Base-by-base conservation (phyloP, 2,888 invertebrate genomes). In the Limnephilus lunatus region DNA sequence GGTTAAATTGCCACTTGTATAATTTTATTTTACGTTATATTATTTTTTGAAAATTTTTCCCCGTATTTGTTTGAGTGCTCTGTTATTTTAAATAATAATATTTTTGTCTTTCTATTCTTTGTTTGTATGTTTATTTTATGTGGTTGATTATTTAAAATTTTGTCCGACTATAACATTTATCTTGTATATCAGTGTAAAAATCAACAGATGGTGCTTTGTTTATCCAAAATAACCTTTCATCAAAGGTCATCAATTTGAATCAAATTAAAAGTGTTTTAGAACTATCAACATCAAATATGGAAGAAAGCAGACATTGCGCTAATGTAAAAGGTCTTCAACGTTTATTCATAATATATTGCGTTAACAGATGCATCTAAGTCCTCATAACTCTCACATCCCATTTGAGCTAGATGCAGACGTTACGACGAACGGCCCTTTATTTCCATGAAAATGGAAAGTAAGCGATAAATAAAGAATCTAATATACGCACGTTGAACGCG, bases 381-480 rank as follows among this genome's bases (percentile, higher is more conserved):
- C 9, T 25, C 68, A 68, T 68, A 68, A 68, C 25, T 68, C 68
- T 25, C 68, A 68, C 68, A 68, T 68, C 9, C 25, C 68, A 68
- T 68, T 68, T 9, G n/a, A 68, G 68, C 68, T 68, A 9, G 68
- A 68, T 68, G 68, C 68, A 68, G 68, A 68, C 68, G 25, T 68
- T 68, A 68, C 68, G 68, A 9, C 9, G 25, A 68, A 25, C 68
- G 68, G 68, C 68, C 68, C 68, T 68, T 68, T 68, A 68, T 68
- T 93, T 90, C 83, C 85, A 89, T 92, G 86, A 92, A 92, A 93
- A 92, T 92, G 88, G 92, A 90, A 85, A 91, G 92, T 91, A 92
- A 93, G 88, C 93, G 91, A 93, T 93, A 93, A 93, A 93, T 93
- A 93, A 93, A 93, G 92, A 93, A 93, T 93, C 93, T 92, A 93